Percentiles rank a stretch among this genome's conserved stretches.
Conservation (phyloP, 2,888 invertebrate genomes). For the Sinhomidia bicolor region DNA sequence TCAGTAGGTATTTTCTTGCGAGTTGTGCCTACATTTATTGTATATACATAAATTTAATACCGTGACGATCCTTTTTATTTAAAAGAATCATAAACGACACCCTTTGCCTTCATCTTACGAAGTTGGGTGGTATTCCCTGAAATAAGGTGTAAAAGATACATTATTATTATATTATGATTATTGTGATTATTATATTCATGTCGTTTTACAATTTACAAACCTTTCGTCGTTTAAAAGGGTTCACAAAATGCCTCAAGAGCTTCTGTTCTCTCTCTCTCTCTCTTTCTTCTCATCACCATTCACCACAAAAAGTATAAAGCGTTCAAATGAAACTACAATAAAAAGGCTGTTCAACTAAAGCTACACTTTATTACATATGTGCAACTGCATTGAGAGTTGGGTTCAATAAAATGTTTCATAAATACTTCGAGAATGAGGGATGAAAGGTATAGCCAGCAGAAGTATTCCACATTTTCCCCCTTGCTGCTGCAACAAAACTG, state of each 20-base stretch:
- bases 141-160: conserved; percentile 14
- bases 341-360: background rate
- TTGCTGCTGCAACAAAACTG: conserved; percentile 48
- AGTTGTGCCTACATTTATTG: background rate
- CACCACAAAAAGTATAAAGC: conserved; percentile 14
- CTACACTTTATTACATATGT: background rate
- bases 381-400: background rate
- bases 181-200: conserved; percentile 33
- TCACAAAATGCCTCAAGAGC: conserved; percentile 30
- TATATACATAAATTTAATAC: conserved; percentile 31
- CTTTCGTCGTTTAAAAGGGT: conserved; percentile 57
- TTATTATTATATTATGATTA: background rate
- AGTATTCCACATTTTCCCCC: background rate
- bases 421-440: conserved; percentile 12
- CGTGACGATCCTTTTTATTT: conserved; percentile 54
- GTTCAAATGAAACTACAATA: conserved; percentile 6
- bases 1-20: no score
- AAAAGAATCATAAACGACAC: background rate
- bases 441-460: background rate
- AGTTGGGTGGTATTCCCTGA: conserved; percentile 72
- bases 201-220: conserved; percentile 41
- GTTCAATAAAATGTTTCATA: conserved; percentile 24
- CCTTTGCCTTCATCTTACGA: background rate
- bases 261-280: background rate
- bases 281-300: background rate